Evolutionary conservation across 2,797 vertebrate genomes (phyloP).

Genomic region (Clarias laeviceps): DNA sequence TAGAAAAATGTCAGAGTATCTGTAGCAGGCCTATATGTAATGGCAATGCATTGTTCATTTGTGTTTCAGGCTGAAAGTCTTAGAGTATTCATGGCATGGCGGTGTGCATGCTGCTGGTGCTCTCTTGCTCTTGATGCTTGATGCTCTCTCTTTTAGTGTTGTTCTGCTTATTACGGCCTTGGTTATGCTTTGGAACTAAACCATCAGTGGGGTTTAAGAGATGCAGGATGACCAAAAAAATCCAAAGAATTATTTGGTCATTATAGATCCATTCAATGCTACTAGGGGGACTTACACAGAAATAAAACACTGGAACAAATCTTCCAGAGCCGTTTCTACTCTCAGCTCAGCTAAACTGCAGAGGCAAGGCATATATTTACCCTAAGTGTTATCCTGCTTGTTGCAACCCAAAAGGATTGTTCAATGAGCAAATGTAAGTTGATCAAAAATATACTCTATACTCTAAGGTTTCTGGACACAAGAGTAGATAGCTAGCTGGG

Average conservation of each 20-base stretch:
- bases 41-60: not conserved
- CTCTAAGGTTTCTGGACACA: too few species aligned
- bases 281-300: not conserved
- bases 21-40: not conserved
- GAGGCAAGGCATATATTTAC: not conserved
- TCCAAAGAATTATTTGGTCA: not conserved
- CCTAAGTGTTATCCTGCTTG: not conserved
- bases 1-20: too few species aligned
- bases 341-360: not conserved
- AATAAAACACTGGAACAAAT: not conserved
- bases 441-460: not conserved
- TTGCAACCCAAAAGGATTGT: not conserved
- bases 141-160: constrained; percentile 22
- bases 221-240: not conserved
- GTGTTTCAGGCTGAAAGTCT: not conserved
- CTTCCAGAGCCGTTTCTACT: not conserved
- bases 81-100: not conserved
- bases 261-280: not conserved
- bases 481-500: not conserved
- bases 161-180: not conserved
- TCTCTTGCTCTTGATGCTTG: constrained; percentile 7
- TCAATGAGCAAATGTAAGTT: not conserved
- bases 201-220: not conserved
- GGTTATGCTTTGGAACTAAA: not conserved
- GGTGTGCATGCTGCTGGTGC: not conserved